Conservation (phyloP, 2,797 vertebrate genomes). For the Melanotaenia parkinsoni region DNA sequence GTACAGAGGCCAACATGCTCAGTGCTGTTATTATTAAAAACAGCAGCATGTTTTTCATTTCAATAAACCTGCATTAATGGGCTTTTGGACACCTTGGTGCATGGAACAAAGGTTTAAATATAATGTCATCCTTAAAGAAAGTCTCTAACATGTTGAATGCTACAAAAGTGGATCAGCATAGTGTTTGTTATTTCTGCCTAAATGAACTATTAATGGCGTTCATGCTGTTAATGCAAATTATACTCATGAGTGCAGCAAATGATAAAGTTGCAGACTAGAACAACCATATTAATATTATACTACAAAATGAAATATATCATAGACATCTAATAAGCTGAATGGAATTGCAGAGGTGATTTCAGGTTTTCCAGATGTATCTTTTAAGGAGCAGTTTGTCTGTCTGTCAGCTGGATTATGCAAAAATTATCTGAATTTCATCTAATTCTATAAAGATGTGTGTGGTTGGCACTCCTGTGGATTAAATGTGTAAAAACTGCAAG, state of each 20-base stretch:
- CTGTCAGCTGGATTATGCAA: neutral
- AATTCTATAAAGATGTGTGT: neutral
- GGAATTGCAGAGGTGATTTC: neutral
- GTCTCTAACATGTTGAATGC: neutral
- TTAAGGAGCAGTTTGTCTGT: neutral
- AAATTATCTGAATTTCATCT: neutral
- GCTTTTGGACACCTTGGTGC: neutral
- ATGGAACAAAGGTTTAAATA: neutral
- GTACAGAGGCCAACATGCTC: neutral
- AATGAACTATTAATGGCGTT: neutral
- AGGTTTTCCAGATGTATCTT: neutral
- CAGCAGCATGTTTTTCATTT: neutral
- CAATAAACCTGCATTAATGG: neutral
- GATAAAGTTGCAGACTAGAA: neutral
- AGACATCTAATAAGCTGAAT: neutral
- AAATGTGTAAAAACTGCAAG: neutral
- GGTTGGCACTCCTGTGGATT: neutral
- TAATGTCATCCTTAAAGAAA: neutral
- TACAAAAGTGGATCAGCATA: neutral
- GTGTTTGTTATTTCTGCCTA: neutral
- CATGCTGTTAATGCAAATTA: neutral
- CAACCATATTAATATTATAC: neutral
- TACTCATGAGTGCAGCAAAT: neutral
- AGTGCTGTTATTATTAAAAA: neutral
- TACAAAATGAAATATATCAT: neutral